Conservation (phyloP, 2,888 invertebrate genomes). For the Cephus sareptanus region DNA sequence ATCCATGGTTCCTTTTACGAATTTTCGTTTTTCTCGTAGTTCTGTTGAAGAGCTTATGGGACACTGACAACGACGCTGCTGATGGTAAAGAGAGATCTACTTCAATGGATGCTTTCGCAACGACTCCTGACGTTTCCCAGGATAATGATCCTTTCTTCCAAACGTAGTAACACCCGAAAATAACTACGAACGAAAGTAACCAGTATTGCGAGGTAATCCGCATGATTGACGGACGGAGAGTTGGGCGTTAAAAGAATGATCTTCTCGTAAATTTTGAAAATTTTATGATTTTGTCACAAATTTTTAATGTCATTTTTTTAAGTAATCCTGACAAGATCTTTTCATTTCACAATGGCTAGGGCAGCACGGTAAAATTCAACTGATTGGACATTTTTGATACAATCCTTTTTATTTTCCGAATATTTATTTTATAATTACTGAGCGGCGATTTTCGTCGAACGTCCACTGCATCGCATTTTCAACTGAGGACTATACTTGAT, state of each 20-base stretch:
- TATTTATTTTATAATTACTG: not conserved
- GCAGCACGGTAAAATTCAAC: not conserved
- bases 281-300: not conserved
- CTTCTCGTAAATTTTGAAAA: not conserved
- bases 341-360: not conserved
- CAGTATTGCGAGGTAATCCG: conserved; percentile 26
- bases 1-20: conserved; percentile 37
- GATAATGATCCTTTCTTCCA: conserved; percentile 48
- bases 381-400: not conserved
- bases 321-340: not conserved
- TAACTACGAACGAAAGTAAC: conserved; percentile 39
- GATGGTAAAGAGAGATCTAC: conserved; percentile 53
- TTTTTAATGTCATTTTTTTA: not conserved
- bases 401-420: not conserved
- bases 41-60: conserved; percentile 35
- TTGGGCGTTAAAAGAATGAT: not conserved
- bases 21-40: conserved; percentile 26
- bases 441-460: not conserved
- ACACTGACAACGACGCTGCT: conserved; percentile 35
- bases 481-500: not conserved
- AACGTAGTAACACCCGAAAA: conserved; percentile 43
- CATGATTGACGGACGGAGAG: not conserved
- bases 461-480: not conserved
- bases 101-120: conserved; percentile 54
- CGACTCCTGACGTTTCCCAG: conserved; percentile 40